Conservation (phyloP, 2,113 vertebrate genomes). For the Oryzias celebensis region DNA sequence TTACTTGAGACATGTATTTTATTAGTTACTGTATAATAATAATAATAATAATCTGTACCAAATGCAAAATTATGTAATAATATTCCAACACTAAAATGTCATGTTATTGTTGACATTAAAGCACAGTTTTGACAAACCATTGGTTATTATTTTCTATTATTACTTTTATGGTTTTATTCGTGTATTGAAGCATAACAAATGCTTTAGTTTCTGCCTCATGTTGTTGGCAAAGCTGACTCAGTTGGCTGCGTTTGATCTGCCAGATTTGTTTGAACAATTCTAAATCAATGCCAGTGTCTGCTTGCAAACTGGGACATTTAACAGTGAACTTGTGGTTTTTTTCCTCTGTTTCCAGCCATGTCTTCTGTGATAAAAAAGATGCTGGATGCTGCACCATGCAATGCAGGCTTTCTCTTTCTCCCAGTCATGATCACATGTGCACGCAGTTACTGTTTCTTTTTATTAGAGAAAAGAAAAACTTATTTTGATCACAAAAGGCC, state of each 20-base stretch:
- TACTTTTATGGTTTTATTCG: background rate
- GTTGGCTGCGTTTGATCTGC: constrained; percentile 11
- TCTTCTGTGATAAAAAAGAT: too few species aligned
- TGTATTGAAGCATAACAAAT: background rate
- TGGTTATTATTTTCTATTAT: background rate
- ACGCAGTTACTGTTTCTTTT: constrained; percentile 60
- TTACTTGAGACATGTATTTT: too few species aligned
- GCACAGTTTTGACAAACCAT: background rate
- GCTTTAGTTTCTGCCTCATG: constrained; percentile 3
- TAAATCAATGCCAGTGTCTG: background rate
- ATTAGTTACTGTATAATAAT: too few species aligned
- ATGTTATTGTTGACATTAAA: too few species aligned
- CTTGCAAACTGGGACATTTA: too few species aligned
- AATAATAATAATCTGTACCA: too few species aligned
- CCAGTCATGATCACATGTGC: constrained; percentile 41
- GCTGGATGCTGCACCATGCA: too few species aligned
- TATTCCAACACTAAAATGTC: background rate
- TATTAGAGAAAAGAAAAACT: constrained; percentile 37
- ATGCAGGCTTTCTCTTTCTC: background rate
- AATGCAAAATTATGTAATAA: too few species aligned
- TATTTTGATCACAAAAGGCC: constrained; percentile 54
- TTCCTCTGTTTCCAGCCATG: too few species aligned
- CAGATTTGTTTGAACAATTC: constrained; percentile 7
- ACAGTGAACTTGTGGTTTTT: background rate
- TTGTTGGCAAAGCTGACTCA: constrained; percentile 6